These are phyloP conservation scores for Corythornis leucogaster DNA, from an alignment of 2,797 vertebrate species.

Conservation along the genomic window DNA sequence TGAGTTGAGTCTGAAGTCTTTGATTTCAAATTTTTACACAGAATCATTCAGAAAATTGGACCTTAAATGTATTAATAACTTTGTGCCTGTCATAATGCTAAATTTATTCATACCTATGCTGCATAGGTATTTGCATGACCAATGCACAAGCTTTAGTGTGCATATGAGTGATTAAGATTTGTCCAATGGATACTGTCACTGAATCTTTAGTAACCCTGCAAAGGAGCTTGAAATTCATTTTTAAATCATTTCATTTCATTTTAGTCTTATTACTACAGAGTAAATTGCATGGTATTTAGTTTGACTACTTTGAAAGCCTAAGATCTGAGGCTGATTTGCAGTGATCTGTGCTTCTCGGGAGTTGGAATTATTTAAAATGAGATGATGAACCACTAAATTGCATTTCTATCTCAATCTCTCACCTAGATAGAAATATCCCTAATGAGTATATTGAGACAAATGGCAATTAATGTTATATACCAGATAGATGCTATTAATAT, in stretches of 20 bases:
- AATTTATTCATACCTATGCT: not conserved
- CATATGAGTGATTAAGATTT: not conserved
- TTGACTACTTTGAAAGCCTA: conserved; percentile 26
- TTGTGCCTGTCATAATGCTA: not conserved
- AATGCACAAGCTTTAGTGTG: not conserved
- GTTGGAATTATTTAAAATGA: conserved; percentile 20
- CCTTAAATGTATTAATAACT: not conserved
- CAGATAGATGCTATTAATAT: not conserved
- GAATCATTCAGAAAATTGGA: not conserved
- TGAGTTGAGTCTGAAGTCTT: not conserved
- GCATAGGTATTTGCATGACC: not conserved
- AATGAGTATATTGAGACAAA: not conserved
- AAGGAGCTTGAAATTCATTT: not conserved
- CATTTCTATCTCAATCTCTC: not conserved
- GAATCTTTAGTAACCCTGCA: not conserved
- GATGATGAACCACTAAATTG: conserved; percentile 18
- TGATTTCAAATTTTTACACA: not conserved
- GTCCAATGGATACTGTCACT: not conserved
- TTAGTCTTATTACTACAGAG: conserved; percentile 12
- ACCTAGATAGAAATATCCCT: not conserved
- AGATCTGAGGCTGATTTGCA: conserved; percentile 17
- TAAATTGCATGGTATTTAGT: conserved; percentile 33
- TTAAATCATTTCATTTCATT: not conserved
- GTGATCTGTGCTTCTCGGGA: conserved; percentile 4
- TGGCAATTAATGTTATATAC: not conserved